Conservation (phyloP, 2,797 vertebrate genomes). For the Rhinichthys osculus region DNA sequence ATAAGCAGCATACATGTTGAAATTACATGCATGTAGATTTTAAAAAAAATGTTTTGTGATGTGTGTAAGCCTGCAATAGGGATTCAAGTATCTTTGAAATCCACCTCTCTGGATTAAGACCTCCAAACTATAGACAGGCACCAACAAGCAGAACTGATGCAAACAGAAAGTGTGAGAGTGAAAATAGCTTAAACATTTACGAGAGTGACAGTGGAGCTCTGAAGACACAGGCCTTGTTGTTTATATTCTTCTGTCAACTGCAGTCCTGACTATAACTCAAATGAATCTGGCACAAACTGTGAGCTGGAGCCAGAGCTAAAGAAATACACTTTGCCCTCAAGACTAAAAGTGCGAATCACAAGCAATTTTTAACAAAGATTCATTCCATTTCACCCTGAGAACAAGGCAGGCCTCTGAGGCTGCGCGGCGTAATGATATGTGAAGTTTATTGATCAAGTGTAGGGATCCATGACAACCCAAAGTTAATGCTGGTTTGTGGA, state of each 20-base stretch:
- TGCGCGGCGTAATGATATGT: constrained; percentile 87
- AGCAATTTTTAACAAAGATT: constrained; percentile 88
- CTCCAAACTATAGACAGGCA: constrained; percentile 34
- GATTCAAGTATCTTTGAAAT: background rate
- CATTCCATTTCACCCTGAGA: constrained; percentile 82
- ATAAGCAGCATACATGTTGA: background rate
- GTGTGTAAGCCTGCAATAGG: background rate
- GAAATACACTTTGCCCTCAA: constrained; percentile 79
- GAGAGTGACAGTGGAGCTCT: constrained; percentile 77
- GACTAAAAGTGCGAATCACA: constrained; percentile 81
- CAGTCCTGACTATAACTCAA: constrained; percentile 77
- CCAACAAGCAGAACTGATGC: constrained; percentile 28
- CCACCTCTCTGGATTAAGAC: constrained; percentile 10
- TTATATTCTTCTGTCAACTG: constrained; percentile 85
- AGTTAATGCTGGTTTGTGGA: constrained; percentile 85
- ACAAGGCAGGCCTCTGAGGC: constrained; percentile 80
- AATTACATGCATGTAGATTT: background rate
- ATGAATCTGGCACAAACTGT: constrained; percentile 77
- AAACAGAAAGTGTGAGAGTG: constrained; percentile 58
- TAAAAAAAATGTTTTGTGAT: no score
- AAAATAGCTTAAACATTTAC: constrained; percentile 80
- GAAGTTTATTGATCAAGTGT: constrained; percentile 92
- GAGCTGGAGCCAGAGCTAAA: constrained; percentile 71
- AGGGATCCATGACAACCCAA: constrained; percentile 87
- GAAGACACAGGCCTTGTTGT: constrained; percentile 81